Conservation (phyloP, 2,888 invertebrate species). For the Oscheius myriophilus region DNA sequence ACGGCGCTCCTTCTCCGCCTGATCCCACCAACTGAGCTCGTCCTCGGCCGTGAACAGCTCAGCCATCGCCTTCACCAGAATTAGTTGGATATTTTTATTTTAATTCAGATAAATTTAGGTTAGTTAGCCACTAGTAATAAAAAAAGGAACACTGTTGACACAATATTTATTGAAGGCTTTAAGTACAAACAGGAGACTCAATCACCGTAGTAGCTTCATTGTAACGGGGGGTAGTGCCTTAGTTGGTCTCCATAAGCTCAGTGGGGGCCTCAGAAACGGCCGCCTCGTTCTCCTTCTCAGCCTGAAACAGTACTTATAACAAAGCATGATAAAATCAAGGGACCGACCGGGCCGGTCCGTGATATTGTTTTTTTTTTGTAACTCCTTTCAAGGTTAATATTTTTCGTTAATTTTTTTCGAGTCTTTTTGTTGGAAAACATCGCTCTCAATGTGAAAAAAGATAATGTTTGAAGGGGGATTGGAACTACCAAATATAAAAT, state of each 20-base stretch:
- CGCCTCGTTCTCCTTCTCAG: background rate
- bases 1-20: conserved; percentile 26
- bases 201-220: too few relatives aligned
- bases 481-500: too few relatives aligned
- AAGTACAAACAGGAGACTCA: background rate
- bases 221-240: background rate
- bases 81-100: background rate
- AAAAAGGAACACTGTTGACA: background rate
- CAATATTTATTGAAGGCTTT: background rate
- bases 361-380: too few relatives aligned
- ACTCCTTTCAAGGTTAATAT: too few relatives aligned
- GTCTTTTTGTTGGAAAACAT: too few relatives aligned
- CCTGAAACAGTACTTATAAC: too few relatives aligned
- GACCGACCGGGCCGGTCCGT: too few relatives aligned
- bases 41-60: conserved; percentile 19
- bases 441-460: too few relatives aligned
- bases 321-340: too few relatives aligned
- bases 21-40: conserved; percentile 33
- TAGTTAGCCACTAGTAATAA: background rate
- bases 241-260: conserved; percentile 10
- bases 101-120: background rate
- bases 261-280: background rate
- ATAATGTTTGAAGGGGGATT: too few relatives aligned
- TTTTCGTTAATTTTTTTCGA: too few relatives aligned
- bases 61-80: background rate